Evolutionary conservation across 1,140 invertebrate species (phyloP), one percentile per base, ranked within the genome.

Genomic region (Drosophila yakuba): DNA sequence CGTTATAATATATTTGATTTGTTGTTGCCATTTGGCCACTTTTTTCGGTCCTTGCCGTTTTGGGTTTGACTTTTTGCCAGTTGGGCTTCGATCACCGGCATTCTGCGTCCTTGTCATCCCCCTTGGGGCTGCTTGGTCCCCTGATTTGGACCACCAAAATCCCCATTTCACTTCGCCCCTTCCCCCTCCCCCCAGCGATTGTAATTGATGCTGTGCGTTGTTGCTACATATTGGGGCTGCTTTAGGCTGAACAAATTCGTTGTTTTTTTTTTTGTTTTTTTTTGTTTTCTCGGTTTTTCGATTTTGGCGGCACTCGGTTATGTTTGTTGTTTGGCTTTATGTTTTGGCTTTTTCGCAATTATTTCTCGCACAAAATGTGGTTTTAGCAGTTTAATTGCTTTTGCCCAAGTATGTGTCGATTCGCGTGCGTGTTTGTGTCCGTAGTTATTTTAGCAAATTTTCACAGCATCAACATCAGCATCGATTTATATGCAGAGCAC

Each of bases 331-430:
- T 89, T 67, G 84, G 80, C 85, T 83, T 89, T 89, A 89, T 89
- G 84, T 89, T 89, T 89, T 89, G 84, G 84, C 84, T 89, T 89
- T 89, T 88, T 89, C 79, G 84, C 85, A 89, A 89, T 89, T 89
- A 89, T 89, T 89, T 89, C 80, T 90, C 84, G 84, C 84, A 89
- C 84, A 89, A 89, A 89, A 89, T 89, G 84, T 89, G 84, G 84
- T 89, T 89, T 89, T 89, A 89, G 84, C 84, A 89, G 84, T 89
- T 89, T 89, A 89, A 89, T 89, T 89, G 85, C 84, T 89, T 89
- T 89, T 89, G 84, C 51, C 84, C 82, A 72, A 72, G 68, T 72
- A 71, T 71, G 68, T 72, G 68, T 48, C 66, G 66, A 69, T 68
- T 51, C 48, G 23, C 28, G 14, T 17, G 35, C 8, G 36, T 77